Base-by-base conservation (phyloP, 1,140 invertebrate species). In the Drosophila varians region DNA sequence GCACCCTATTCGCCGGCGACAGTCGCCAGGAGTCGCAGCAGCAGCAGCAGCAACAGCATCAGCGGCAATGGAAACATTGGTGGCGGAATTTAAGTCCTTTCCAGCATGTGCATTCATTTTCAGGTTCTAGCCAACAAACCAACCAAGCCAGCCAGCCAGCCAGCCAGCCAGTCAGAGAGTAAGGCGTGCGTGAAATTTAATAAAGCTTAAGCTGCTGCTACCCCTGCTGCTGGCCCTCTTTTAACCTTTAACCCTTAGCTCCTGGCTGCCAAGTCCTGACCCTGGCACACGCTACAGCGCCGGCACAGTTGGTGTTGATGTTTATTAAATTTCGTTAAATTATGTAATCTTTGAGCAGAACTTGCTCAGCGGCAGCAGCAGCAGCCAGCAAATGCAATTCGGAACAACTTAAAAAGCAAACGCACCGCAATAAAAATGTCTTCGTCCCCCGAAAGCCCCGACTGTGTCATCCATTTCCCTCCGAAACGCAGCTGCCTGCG, bases 291-390 rank as follows among this genome's bases (percentile, higher is more conserved):
- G 12, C 40, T 26, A 14, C 21, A 36, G 38, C 52, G 34, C 14
- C 34, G 49, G 58, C 62, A 74, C 79, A 76, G 66, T 84, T 86
- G 80, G 65, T 66, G 58, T 82, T 82, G 82, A 86, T 86, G 82
- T 86, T 86, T 86, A 86, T 86, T 86, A 86, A 86, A 86, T 86
- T 86, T 86, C 68, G 66, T 76, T 87, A 86, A 86, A 86, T 86
- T 77, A 80, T 79, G 82, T 71, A 87, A 86, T 86, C 75, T 86
- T 82, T 58, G 58, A 69, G 82, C 73, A 66, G 77, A 58, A 64
- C 45, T 56, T 46, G 65, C 60, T 43, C 43, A 34, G 53, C 49
- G 53, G 52, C 34, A 46, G 14, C 49, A 49, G 52, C 34, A 46
- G 14, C 49, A 49, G 25, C 43, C 79, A 62, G 31, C 82, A 74